Conservation (phyloP, 2,888 invertebrate species). For the Dryomyza anilis region DNA sequence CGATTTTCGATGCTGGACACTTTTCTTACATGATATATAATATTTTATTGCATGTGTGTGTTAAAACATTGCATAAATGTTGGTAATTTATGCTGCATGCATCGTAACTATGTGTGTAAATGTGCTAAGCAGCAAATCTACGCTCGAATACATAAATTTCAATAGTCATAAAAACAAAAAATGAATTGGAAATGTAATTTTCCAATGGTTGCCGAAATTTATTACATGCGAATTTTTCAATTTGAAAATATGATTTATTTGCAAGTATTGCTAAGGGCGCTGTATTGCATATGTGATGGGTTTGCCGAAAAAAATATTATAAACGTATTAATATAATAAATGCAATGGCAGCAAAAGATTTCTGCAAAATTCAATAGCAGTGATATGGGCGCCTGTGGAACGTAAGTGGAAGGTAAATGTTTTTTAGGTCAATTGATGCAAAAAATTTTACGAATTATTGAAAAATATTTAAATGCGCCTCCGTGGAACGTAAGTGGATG, state of each 20-base stretch:
- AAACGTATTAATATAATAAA: not conserved
- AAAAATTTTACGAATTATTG: no score
- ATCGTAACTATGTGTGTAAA: no score
- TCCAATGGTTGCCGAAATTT: conserved; percentile 12
- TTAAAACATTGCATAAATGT: not conserved
- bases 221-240: conserved; percentile 54
- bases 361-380: not conserved
- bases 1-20: conserved; percentile 6
- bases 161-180: conserved; percentile 8
- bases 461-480: no score
- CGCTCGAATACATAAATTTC: conserved; percentile 25
- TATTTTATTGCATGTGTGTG: conserved; percentile 18
- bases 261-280: not conserved
- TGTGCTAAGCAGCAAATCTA: conserved; percentile 17
- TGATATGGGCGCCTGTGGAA: no score
- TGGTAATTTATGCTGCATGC: conserved; percentile 29
- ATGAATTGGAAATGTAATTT: conserved; percentile 23
- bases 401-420: no score
- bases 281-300: not conserved
- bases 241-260: conserved; percentile 53
- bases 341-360: not conserved
- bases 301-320: not conserved
- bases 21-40: conserved; percentile 20
- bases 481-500: no score
- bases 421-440: no score